Evolutionary conservation across 2,113 vertebrate species (phyloP).

Genomic region (Noctilio leporinus): DNA sequence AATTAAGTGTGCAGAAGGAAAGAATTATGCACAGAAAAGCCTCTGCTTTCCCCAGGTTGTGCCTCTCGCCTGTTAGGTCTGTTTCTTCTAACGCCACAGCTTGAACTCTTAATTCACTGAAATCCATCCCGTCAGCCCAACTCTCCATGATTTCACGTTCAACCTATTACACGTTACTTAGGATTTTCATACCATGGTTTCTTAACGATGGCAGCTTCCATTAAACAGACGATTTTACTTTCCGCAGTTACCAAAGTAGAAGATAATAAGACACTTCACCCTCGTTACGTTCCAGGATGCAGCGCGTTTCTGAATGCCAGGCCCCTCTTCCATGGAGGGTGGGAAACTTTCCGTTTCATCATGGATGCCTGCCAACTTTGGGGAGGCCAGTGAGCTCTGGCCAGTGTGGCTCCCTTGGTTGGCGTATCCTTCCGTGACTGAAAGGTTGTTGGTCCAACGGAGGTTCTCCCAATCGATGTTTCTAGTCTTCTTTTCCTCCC

Average conservation of each 20-base stretch:
- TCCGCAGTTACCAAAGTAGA: not conserved
- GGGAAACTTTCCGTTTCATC: not conserved
- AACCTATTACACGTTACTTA: not conserved
- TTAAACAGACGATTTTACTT: not conserved
- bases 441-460: too few species aligned
- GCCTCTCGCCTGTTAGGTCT: not conserved
- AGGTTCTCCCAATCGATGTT: too few species aligned
- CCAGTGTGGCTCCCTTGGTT: too few species aligned
- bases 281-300: not conserved
- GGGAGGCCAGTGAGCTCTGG: not conserved
- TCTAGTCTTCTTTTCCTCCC: too few species aligned
- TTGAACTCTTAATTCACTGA: not conserved
- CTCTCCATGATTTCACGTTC: not conserved
- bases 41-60: not conserved
- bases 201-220: not conserved
- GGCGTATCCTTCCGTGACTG: too few species aligned
- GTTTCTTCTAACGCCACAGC: not conserved
- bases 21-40: not conserved
- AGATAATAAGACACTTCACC: not conserved
- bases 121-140: not conserved
- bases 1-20: too few species aligned
- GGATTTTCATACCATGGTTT: not conserved
- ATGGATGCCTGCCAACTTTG: not conserved
- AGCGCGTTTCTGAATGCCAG: not conserved
- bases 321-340: not conserved